These are phyloP conservation scores for Mylabris sibirica DNA, from an alignment of 2,888 invertebrate genomes.

Conservation along the genomic window DNA sequence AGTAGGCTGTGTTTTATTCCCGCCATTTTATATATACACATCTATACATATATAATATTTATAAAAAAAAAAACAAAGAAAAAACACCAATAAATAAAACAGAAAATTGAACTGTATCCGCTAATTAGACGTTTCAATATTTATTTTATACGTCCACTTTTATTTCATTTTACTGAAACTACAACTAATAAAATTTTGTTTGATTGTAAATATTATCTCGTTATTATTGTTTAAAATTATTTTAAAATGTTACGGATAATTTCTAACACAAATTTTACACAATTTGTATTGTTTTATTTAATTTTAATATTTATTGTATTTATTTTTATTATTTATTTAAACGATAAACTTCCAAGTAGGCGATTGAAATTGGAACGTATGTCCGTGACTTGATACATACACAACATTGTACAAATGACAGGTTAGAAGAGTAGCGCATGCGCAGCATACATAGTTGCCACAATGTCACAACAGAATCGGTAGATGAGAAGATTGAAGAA, in stretches of 20 bases:
- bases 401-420: too few relatives aligned
- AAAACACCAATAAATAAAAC: not conserved
- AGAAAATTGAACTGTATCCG: not conserved
- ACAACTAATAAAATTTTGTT: not conserved
- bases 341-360: too few relatives aligned
- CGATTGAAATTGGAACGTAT: too few relatives aligned
- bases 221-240: slow-evolving; percentile 27
- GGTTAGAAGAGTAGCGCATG: too few relatives aligned
- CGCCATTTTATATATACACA: slow-evolving; percentile 16
- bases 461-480: too few relatives aligned
- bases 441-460: too few relatives aligned
- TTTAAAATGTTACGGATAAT: slow-evolving; percentile 18
- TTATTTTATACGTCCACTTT: not conserved
- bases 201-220: not conserved
- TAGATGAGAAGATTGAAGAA: too few relatives aligned
- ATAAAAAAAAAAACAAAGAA: not conserved
- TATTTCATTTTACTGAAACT: not conserved
- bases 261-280: not conserved
- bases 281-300: not conserved
- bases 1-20: slow-evolving; percentile 43
- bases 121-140: not conserved
- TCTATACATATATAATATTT: not conserved
- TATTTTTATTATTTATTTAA: too few relatives aligned
- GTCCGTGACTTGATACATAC: too few relatives aligned
- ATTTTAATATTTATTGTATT: not conserved